Base-by-base conservation (phyloP, 2,888 invertebrate species). In the Chrysomela aeneicollis region DNA sequence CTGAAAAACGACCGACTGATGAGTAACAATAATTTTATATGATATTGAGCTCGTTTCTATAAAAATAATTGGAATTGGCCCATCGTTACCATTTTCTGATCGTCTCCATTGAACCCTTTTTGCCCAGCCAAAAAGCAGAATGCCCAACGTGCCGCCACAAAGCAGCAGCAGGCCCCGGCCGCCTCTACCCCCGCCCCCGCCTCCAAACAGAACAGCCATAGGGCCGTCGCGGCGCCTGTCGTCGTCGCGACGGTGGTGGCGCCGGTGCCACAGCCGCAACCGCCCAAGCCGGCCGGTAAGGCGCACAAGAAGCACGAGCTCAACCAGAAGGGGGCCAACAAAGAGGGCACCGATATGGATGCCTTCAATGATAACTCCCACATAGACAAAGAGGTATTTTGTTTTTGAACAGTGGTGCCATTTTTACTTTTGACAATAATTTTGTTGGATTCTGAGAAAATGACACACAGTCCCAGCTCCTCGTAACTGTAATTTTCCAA, bases 271-370 rank as follows among this genome's bases (percentile, higher is more conserved):
- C 77, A 73, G 57, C 78, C 79, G 18, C 83, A 83, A 69, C 82
- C 84, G 68, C 82, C 84, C 42, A 86, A 86, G 71, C 79, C 84
- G 15, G 85, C 84, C 69, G 85, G 81, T 68, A 85, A 84, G 68
- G 81, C 80, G 18, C 84, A 84, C 69, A 86, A 87, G 77, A 82
- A 82, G 72, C 84, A 83, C 65, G 87, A 87, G 66, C 74, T 86
- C 21, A 87, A 87, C 74, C 82, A 84, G 63, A 86, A 85, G 73
- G 87, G 87, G 66, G 85, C 86, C 49, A 87, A 84, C 70, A 87
- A 87, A 76, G 87, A 87, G 75, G 87, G 87, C 68, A 86, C 86
- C 22, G 87, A 87, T 65, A 87, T 87, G 87, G 87, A 87, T 75
- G 86, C 86, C 51, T 86, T 87, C 74, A 84, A 84, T 67, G 81